Evolutionary conservation across 2,797 vertebrate genomes (phyloP).

Genomic region (Coregonus sp.): DNA sequence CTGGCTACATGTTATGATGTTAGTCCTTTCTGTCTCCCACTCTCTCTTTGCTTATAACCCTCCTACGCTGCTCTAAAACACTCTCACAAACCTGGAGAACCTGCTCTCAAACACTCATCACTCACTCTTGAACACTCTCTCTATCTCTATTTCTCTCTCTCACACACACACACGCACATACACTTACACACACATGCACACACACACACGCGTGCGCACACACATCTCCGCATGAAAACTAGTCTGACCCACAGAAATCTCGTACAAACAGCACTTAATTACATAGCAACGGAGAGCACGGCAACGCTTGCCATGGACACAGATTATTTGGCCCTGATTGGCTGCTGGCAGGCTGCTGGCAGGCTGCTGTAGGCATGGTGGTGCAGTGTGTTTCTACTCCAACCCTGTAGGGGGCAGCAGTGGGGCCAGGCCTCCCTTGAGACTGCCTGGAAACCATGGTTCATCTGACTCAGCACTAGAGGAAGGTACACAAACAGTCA

Average conservation of each 20-base stretch:
- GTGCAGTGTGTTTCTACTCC: background rate
- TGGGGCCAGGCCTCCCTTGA: background rate
- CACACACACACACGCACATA: background rate
- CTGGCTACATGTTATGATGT: constrained; percentile 6
- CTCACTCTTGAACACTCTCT: background rate
- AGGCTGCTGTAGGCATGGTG: background rate
- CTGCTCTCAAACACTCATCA: constrained; percentile 5
- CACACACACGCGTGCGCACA: background rate
- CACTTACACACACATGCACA: constrained; percentile 5
- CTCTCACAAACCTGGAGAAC: background rate
- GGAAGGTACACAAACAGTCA: background rate
- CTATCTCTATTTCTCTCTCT: too few relatives aligned
- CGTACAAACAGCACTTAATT: constrained; percentile 56
- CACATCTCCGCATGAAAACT: constrained; percentile 28
- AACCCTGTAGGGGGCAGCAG: background rate
- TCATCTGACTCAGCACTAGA: background rate
- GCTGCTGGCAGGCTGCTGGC: constrained; percentile 9
- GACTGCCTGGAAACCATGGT: background rate
- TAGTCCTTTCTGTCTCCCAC: constrained; percentile 17
- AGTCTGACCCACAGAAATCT: constrained; percentile 47
- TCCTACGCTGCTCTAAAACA: background rate
- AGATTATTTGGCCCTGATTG: constrained; percentile 26
- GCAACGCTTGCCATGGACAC: constrained; percentile 40
- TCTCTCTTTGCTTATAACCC: constrained; percentile 20
- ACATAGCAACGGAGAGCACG: constrained; percentile 54